phyloP scores from a whole-genome alignment of 1,140 invertebrate species.

The Sycophaga agraensis region DNA sequence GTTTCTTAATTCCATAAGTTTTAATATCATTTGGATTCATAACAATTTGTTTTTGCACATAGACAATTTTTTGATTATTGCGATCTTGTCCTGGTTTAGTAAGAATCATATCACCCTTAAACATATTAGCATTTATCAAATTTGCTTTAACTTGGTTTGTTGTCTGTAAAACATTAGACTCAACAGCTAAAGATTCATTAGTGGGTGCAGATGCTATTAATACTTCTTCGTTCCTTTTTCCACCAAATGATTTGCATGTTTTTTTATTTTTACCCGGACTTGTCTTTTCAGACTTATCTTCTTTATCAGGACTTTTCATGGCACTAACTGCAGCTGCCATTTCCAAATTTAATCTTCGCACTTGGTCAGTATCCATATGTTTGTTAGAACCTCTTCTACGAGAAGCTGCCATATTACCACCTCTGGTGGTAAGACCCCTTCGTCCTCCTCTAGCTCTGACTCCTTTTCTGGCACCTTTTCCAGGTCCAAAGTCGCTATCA shows the following conservation, averaged over 20 bases:
- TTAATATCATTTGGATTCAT: constrained; percentile 48
- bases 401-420: constrained; percentile 44
- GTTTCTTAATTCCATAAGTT: constrained; percentile 40
- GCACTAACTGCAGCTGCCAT: constrained; percentile 56
- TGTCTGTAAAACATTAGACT: constrained; percentile 47
- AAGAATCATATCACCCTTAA: constrained; percentile 53
- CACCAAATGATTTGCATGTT: constrained; percentile 38
- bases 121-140: constrained; percentile 54
- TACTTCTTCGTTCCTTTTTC: constrained; percentile 47
- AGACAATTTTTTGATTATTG: constrained; percentile 47
- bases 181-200: constrained; percentile 21
- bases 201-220: constrained; percentile 10
- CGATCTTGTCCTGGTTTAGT: constrained; percentile 49
- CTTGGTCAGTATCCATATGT: constrained; percentile 52
- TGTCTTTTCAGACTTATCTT: constrained; percentile 41
- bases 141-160: constrained; percentile 54
- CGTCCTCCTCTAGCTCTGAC: constrained; percentile 46
- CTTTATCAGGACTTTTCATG: constrained; percentile 53
- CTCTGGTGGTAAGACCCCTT: constrained; percentile 52
- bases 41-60: constrained; percentile 49
- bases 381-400: constrained; percentile 48
- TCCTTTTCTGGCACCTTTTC: constrained; percentile 41
- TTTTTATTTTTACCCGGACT: constrained; percentile 36
- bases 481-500: constrained; percentile 53
- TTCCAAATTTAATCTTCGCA: constrained; percentile 51